Evolutionary conservation across 2,797 vertebrate genomes (phyloP).

Genomic region (Danio choprae): DNA sequence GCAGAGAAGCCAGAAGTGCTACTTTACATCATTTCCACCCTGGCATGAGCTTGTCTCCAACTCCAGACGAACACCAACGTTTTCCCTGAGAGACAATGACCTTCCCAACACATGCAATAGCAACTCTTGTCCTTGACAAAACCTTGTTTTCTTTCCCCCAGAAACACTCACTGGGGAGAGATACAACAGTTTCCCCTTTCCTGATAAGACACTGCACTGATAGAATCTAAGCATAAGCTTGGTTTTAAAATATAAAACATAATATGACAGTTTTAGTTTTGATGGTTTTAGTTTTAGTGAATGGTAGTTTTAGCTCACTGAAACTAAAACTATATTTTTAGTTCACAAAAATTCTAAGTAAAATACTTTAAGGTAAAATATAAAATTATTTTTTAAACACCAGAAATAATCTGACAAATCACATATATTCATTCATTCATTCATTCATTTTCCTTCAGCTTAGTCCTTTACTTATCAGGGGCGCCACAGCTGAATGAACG

Average conservation of each 20-base stretch:
- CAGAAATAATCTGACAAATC: too few relatives aligned
- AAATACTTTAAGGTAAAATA: too few relatives aligned
- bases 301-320: too few relatives aligned
- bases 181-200: constrained; percentile 7
- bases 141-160: constrained; percentile 11
- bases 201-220: constrained; percentile 18
- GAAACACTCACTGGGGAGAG: constrained; percentile 26
- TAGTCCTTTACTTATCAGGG: too few relatives aligned
- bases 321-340: too few relatives aligned
- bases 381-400: too few relatives aligned
- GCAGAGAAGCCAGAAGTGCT: constrained; percentile 48
- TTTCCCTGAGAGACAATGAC: constrained; percentile 49
- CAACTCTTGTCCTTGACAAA: constrained; percentile 35
- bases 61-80: constrained; percentile 32
- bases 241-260: background rate
- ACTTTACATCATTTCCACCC: constrained; percentile 28
- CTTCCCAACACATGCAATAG: constrained; percentile 36
- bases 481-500: too few relatives aligned
- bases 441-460: too few relatives aligned
- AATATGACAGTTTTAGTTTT: too few relatives aligned
- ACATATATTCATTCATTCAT: too few relatives aligned
- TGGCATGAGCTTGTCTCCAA: constrained; percentile 26
- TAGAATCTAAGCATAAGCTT: constrained; percentile 47
- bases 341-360: too few relatives aligned
- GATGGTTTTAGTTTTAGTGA: too few relatives aligned